phyloP scores from a whole-genome alignment of 1,140 invertebrate genomes.

The Triops cancriformis region DNA sequence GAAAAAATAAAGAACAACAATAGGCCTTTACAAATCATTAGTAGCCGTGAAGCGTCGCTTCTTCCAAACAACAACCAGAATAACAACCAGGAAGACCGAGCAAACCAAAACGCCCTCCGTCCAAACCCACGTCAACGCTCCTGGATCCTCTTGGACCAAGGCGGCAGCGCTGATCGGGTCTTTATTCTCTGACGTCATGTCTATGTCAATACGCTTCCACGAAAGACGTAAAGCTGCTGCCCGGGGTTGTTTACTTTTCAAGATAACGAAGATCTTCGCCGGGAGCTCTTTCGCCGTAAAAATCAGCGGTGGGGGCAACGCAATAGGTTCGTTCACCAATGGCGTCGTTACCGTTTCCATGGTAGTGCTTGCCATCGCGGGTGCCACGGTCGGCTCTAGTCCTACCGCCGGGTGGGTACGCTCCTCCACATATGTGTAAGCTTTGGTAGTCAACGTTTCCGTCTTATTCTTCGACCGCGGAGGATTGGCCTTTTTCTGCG shows the following conservation, averaged over 20 bases:
- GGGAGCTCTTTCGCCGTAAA: neutral
- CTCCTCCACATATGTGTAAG: neutral
- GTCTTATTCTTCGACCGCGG: neutral
- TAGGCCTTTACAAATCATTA: neutral
- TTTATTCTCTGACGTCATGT: neutral
- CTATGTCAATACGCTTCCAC: neutral
- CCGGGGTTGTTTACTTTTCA: neutral
- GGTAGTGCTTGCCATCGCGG: neutral
- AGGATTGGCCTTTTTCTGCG: neutral
- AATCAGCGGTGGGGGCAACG: neutral
- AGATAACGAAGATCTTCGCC: neutral
- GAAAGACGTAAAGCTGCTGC: neutral
- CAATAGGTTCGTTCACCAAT: neutral
- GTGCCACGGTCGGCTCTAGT: neutral
- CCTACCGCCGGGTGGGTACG: neutral
- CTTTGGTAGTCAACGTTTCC: neutral
- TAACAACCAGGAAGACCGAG: neutral
- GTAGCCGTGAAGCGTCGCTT: neutral
- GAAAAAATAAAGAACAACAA: neutral
- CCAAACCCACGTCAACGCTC: neutral
- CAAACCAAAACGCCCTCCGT: neutral
- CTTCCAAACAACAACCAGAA: neutral
- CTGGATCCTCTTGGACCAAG: neutral
- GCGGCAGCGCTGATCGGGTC: neutral
- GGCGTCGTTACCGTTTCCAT: neutral